Conservation (phyloP, 2,888 invertebrate genomes). For the Patella caerulea region DNA sequence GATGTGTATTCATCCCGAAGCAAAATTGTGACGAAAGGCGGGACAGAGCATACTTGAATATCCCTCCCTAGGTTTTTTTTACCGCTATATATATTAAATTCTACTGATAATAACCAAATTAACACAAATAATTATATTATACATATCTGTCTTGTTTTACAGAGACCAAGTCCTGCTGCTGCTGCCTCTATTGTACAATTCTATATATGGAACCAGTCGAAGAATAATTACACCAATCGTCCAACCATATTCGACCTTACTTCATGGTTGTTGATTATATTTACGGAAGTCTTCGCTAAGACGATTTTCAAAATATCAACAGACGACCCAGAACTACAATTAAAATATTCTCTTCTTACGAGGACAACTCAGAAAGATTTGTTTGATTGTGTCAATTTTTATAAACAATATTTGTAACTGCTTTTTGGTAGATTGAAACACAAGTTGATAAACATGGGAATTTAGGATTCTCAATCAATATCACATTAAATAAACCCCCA, state of each 20-base stretch:
- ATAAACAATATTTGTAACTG: neutral
- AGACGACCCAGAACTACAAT: neutral
- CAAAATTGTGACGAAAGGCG: too few species aligned
- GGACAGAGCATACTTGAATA: too few species aligned
- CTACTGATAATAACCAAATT: neutral
- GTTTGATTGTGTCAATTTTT: neutral
- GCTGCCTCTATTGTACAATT: slow-evolving; percentile 53
- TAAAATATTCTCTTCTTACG: neutral
- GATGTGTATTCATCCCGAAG: too few species aligned
- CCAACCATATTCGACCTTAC: neutral
- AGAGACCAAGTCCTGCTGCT: slow-evolving; percentile 51
- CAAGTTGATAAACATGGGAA: too few species aligned
- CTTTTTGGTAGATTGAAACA: too few species aligned
- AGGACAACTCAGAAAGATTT: neutral
- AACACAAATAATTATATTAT: neutral
- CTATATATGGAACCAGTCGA: slow-evolving; percentile 43
- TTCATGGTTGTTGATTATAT: neutral
- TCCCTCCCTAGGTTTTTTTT: too few species aligned
- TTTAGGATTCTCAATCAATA: too few species aligned
- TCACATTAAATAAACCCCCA: too few species aligned
- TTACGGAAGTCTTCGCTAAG: neutral
- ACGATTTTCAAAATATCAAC: neutral
- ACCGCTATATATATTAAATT: neutral
- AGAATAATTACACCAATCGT: slow-evolving; percentile 10
- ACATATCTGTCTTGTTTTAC: slow-evolving; percentile 14